phyloP scores from a whole-genome alignment of 1,140 invertebrate species.

The Drosophila parabipectinata region DNA sequence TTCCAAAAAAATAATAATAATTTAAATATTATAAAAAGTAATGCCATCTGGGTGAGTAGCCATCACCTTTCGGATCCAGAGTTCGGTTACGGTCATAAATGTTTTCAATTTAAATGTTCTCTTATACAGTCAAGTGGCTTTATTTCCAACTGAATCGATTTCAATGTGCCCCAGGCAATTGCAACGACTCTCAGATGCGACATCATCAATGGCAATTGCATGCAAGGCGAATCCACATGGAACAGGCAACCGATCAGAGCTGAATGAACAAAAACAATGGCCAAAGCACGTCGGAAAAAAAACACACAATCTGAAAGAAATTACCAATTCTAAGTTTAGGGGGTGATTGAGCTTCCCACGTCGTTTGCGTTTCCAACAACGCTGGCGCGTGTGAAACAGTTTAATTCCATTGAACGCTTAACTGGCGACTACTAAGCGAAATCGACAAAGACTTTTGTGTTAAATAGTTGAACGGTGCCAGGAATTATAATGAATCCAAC shows the following conservation, averaged over 20 bases:
- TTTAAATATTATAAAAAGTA: background rate
- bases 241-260: constrained; percentile 43
- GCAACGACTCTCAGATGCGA: constrained; percentile 28
- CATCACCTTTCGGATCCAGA: background rate
- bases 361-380: background rate
- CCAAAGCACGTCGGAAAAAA: constrained; percentile 4
- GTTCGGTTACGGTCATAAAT: constrained; percentile 47
- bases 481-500: constrained; percentile 58
- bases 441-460: constrained; percentile 46
- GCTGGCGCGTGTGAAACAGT: constrained; percentile 21
- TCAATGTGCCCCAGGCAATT: constrained; percentile 44
- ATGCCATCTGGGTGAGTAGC: background rate
- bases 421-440: constrained; percentile 30
- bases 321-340: constrained; percentile 46
- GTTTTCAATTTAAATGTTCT: constrained; percentile 51
- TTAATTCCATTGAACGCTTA: constrained; percentile 52
- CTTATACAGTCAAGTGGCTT: constrained; percentile 61
- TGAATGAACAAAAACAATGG: constrained; percentile 64
- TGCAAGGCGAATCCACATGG: constrained; percentile 23
- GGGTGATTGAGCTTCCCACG: constrained; percentile 1
- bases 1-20: background rate
- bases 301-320: constrained; percentile 44
- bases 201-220: constrained; percentile 36
- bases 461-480: constrained; percentile 57
- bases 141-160: constrained; percentile 69